These are phyloP conservation scores for Drosophila siamana DNA, from an alignment of 2,888 invertebrate species.

Conservation along the genomic window DNA sequence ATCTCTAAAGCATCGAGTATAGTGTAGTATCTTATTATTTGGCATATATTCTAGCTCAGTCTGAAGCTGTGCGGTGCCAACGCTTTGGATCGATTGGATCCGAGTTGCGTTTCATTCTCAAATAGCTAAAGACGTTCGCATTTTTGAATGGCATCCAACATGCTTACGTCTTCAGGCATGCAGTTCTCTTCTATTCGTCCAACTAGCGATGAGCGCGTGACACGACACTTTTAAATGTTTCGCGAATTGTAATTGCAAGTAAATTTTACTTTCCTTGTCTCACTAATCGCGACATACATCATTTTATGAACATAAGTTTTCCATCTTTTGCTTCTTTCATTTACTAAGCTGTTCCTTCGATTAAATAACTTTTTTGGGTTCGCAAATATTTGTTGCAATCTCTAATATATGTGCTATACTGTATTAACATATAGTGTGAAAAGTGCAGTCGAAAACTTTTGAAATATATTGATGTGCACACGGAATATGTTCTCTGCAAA, in stretches of 20 bases:
- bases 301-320: no score
- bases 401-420: no score
- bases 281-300: no score
- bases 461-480: neutral
- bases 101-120: conserved; percentile 49
- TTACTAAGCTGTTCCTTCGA: no score
- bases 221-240: no score
- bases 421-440: no score
- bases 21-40: neutral
- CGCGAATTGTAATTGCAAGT: no score
- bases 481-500: neutral
- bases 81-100: neutral
- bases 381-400: no score
- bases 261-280: no score
- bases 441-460: no score
- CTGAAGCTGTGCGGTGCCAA: neutral
- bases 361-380: no score
- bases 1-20: conserved; percentile 29
- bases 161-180: conserved; percentile 15
- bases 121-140: conserved; percentile 32
- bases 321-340: no score
- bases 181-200: neutral
- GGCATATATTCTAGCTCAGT: neutral
- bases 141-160: conserved; percentile 65
- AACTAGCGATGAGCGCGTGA: conserved; percentile 6